Evolutionary conservation across 2,888 invertebrate genomes (phyloP).

Genomic region (Petrolisthes cinctipes): DNA sequence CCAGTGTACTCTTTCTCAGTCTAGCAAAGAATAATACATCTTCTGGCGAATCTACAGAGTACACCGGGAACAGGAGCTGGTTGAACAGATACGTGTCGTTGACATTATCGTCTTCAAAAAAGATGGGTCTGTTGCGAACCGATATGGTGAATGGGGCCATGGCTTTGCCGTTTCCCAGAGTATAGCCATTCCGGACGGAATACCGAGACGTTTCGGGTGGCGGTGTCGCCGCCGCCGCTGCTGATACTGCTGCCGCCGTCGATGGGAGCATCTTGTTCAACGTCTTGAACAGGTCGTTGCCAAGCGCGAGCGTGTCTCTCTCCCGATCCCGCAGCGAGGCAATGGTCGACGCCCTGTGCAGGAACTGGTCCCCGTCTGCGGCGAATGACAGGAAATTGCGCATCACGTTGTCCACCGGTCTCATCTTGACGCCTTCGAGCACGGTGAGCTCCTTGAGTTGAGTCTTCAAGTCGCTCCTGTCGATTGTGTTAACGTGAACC

Average conservation of each 20-base stretch:
- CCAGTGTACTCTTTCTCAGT: background rate
- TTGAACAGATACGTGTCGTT: background rate
- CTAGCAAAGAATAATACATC: background rate
- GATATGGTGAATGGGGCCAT: background rate
- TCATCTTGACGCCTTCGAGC: background rate
- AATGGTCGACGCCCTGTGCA: background rate
- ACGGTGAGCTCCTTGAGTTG: background rate
- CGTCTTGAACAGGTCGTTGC: background rate
- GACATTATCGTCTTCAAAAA: too few relatives aligned
- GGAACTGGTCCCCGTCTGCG: background rate
- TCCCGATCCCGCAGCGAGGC: background rate
- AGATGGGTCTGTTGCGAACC: too few relatives aligned
- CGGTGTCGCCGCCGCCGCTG: background rate
- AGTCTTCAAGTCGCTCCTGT: background rate
- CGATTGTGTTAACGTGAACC: background rate
- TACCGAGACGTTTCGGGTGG: background rate
- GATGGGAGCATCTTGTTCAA: background rate
- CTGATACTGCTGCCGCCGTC: background rate
- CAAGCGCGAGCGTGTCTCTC: background rate
- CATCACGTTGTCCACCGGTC: background rate
- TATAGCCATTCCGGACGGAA: background rate
- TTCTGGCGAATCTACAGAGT: background rate
- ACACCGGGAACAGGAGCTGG: background rate
- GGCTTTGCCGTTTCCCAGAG: background rate
- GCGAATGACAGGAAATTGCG: background rate